Base-by-base conservation (phyloP, 1,140 invertebrate genomes). In the Drosophila nigrodunni region DNA sequence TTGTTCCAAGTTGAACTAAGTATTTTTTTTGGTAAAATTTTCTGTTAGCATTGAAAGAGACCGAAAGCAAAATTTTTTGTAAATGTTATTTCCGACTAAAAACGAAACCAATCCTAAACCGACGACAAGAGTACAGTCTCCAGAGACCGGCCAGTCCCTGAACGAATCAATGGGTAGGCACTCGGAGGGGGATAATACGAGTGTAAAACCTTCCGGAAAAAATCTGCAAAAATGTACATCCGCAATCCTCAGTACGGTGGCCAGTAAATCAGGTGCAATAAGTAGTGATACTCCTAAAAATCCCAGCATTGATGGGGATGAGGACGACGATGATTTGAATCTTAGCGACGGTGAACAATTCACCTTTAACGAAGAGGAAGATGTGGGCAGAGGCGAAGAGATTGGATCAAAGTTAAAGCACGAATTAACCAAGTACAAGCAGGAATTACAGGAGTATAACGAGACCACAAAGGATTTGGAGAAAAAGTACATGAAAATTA, bases 401-500 rank as follows among this genome's bases (percentile, higher is more conserved):
- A 80, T 91, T 13, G 90, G 86, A 3, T 58, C 65, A 13, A 91
- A 90, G 9, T 64, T 92, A 2, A 92, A 91, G 55, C 74, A 80
- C 11, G 90, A 92, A 52, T 57, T 92, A 0, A 37, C 35, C 65
- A 91, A 87, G 49, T 92, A 92, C 61, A 90, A 91, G 64, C 85
- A 92, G 67, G 90, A 92, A 67, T 60, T 92, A 1, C 77, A 78
- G 21, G 90, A 92, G 25, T 92, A 92, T 49, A 92, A 92, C 15
- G 86, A 92, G 7, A 89, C 83, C 11, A 90, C 90, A 39, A 82
- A 82, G 60, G 81, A 89, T 39, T 70, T 92, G 61, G 90, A 92
- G 49, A 86, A 81, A 44, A 92, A 92, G 55, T 92, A 92, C 49
- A 80, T 91, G 83, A 90, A 80, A 34, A 92, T 92, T 50, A 92